phyloP scores from a whole-genome alignment of 2,888 invertebrate species.

The Oasisia sp. region DNA sequence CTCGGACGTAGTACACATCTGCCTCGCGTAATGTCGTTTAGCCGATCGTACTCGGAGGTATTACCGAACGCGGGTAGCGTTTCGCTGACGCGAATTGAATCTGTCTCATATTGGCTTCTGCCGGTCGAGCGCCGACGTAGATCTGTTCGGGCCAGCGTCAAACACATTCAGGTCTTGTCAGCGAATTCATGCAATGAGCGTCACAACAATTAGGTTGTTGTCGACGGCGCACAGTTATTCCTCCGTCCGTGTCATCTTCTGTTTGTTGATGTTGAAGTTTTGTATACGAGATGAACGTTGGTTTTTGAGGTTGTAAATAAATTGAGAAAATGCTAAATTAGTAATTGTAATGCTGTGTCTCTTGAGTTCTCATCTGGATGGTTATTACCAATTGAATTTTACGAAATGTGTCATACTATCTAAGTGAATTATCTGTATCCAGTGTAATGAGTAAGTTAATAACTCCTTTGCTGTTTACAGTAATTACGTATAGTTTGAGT shows the following conservation, averaged over 20 bases:
- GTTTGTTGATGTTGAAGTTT: neutral
- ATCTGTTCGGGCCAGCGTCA: neutral
- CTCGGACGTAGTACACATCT: neutral
- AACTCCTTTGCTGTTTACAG: neutral
- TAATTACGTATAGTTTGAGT: neutral
- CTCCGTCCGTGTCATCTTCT: neutral
- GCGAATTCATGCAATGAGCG: neutral
- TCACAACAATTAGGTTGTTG: neutral
- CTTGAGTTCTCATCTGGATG: neutral
- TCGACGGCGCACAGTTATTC: neutral
- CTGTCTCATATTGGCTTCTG: constrained; percentile 5
- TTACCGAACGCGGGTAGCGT: neutral
- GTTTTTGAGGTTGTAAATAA: neutral
- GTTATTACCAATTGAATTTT: neutral
- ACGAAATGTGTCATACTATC: neutral
- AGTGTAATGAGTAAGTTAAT: neutral
- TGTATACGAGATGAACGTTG: neutral
- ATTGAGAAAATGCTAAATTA: neutral
- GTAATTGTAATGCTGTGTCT: neutral
- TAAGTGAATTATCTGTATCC: neutral
- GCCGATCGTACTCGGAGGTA: neutral
- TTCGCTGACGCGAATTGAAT: neutral
- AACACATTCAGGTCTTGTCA: neutral
- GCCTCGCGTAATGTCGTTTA: neutral
- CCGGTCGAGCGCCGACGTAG: neutral